These are phyloP conservation scores for Nowickia ferox DNA, from an alignment of 2,888 invertebrate genomes.

Conservation along the genomic window DNA sequence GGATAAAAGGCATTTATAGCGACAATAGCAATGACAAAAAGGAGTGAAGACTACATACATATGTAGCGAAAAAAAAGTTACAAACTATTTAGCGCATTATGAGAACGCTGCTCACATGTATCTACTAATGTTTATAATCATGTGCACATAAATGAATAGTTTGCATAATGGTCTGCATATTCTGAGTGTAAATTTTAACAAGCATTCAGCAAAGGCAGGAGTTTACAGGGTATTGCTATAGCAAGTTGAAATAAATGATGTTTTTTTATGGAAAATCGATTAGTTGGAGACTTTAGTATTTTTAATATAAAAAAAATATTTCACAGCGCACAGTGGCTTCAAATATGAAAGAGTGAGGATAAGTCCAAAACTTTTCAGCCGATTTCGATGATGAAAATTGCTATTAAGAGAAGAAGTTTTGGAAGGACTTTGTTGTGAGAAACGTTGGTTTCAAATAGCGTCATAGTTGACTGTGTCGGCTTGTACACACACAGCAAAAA, in stretches of 20 bases:
- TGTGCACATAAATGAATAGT: slow-evolving; percentile 36
- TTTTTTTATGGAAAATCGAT: too few relatives aligned
- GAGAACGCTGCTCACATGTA: slow-evolving; percentile 56
- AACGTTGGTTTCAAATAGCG: too few relatives aligned
- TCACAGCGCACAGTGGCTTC: too few relatives aligned
- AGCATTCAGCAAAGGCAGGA: neutral
- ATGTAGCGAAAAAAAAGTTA: slow-evolving; percentile 30
- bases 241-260: neutral
- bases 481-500: too few relatives aligned
- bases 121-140: slow-evolving; percentile 51
- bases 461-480: too few relatives aligned
- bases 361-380: too few relatives aligned
- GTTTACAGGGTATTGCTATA: neutral
- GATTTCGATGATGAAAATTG: too few relatives aligned
- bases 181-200: slow-evolving; percentile 71
- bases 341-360: too few relatives aligned
- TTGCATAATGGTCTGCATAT: slow-evolving; percentile 54
- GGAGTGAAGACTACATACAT: neutral
- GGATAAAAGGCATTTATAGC: slow-evolving; percentile 47
- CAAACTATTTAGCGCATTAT: slow-evolving; percentile 62
- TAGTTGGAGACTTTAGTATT: too few relatives aligned
- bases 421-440: too few relatives aligned
- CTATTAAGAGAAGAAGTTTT: too few relatives aligned
- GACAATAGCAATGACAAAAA: slow-evolving; percentile 17
- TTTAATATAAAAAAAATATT: too few relatives aligned